Conservation (phyloP, 2,113 vertebrate species). For the Nycticorax nycticorax region DNA sequence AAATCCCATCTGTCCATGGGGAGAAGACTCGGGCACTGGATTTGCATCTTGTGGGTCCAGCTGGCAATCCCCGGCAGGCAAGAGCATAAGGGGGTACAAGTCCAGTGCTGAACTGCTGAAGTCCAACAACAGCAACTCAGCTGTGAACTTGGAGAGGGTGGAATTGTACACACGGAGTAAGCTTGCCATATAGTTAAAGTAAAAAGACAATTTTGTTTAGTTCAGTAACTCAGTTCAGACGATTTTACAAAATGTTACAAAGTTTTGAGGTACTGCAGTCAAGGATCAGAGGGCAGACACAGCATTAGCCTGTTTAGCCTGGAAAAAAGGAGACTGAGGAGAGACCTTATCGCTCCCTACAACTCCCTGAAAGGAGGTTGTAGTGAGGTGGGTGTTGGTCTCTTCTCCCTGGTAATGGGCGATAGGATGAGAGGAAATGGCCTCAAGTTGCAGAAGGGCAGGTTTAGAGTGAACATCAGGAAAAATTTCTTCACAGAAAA, state of each 20-base stretch:
- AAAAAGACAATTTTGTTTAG: background rate
- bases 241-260: background rate
- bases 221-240: background rate
- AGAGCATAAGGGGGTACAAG: background rate
- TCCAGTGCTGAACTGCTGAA: background rate
- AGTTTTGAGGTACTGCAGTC: background rate
- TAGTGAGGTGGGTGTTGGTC: too few species aligned
- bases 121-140: background rate
- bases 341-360: too few species aligned
- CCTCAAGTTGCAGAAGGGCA: too few species aligned
- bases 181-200: background rate
- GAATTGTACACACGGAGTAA: background rate
- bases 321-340: too few species aligned
- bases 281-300: background rate
- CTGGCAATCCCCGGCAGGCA: background rate
- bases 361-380: too few species aligned
- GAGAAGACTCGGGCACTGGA: background rate
- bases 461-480: too few species aligned
- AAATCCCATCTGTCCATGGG: background rate
- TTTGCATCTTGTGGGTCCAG: background rate
- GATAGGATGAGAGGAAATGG: too few species aligned
- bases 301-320: background rate
- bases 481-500: too few species aligned
- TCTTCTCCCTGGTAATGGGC: too few species aligned
- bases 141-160: background rate